phyloP scores from a whole-genome alignment of 2,113 vertebrate genomes.

The Climacteris rufus region DNA sequence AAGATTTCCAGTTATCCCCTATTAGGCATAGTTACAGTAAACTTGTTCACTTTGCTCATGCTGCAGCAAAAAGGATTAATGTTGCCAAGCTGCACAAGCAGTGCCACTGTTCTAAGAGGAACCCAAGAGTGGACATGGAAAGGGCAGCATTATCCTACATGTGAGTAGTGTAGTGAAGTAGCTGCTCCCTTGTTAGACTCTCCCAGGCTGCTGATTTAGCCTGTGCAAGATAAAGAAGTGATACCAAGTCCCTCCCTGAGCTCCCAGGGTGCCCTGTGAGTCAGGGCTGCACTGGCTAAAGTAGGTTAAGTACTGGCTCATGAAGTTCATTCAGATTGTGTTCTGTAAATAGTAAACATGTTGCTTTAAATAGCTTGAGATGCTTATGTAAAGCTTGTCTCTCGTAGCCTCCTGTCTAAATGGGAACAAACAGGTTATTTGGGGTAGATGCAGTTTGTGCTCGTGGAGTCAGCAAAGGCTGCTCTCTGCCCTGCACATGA shows the following conservation, averaged over 20 bases:
- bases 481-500: not conserved
- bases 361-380: constrained; percentile 36
- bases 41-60: not conserved
- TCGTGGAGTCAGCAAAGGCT: not conserved
- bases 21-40: not conserved
- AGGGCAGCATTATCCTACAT: rapidly evolving
- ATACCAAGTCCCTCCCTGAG: not conserved
- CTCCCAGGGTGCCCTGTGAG: not conserved
- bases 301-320: constrained; percentile 18
- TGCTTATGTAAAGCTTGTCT: constrained; percentile 22
- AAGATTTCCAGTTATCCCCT: not conserved
- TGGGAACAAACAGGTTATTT: constrained; percentile 11
- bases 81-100: not conserved
- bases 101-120: not conserved
- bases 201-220: not conserved
- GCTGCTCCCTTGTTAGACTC: not conserved
- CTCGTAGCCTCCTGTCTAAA: not conserved
- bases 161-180: not conserved
- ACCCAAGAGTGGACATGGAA: no score
- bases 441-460: not conserved
- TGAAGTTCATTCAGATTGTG: constrained; percentile 12
- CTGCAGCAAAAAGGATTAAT: not conserved
- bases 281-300: not conserved
- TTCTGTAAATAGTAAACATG: constrained; percentile 5
- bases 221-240: not conserved